Conservation (phyloP, 2,888 invertebrate genomes). For the Noctuana brunneofusca region DNA sequence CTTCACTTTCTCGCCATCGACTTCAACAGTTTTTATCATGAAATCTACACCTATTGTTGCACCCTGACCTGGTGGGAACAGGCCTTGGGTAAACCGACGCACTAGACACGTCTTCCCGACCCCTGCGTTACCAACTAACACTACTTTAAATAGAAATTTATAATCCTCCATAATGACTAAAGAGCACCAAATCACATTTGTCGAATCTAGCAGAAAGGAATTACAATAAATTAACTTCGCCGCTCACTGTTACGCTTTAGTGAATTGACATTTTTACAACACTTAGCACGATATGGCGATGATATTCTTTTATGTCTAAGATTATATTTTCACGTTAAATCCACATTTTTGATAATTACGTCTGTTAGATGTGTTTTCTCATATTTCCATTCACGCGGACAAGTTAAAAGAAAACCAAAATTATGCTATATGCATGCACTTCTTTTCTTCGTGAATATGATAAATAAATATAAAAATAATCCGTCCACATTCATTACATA, state of each 20-base stretch:
- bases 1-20: constrained; percentile 97
- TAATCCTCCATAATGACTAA: constrained; percentile 94
- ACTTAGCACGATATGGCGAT: constrained; percentile 50
- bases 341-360: constrained; percentile 58
- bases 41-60: constrained; percentile 99
- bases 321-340: constrained; percentile 62
- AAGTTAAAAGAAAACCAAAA: no score
- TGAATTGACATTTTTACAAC: constrained; percentile 56
- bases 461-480: no score
- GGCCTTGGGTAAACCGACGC: constrained; percentile 97
- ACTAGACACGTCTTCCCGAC: constrained; percentile 99
- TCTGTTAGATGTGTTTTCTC: constrained; percentile 38
- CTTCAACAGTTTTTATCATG: constrained; percentile 99
- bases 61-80: constrained; percentile 99
- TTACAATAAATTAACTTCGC: constrained; percentile 53
- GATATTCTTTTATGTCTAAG: constrained; percentile 46
- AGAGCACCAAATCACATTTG: constrained; percentile 68
- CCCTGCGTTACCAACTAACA: constrained; percentile 98
- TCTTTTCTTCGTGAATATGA: no score
- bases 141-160: constrained; percentile 99
- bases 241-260: constrained; percentile 68
- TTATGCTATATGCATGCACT: no score
- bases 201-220: constrained; percentile 46
- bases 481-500: no score
- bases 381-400: constrained; percentile 37